These are phyloP conservation scores for Pholis gunnellus DNA, from an alignment of 2,113 vertebrate species.

Conservation along the genomic window DNA sequence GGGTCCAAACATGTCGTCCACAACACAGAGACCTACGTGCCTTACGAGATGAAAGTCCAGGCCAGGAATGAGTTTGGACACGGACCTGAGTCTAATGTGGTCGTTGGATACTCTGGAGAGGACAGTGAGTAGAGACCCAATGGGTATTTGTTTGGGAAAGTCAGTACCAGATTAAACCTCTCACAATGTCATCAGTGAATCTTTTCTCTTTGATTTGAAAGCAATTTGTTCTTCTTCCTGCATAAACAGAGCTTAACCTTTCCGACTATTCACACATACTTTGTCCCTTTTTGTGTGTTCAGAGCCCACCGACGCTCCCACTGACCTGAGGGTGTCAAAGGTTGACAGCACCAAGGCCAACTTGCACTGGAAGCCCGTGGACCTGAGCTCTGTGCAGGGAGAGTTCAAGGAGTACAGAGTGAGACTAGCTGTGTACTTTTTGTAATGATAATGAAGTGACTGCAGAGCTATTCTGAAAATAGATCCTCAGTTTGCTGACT, in stretches of 20 bases:
- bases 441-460: not conserved
- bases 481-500: not conserved
- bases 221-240: not conserved
- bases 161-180: not conserved
- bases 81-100: conserved; percentile 88
- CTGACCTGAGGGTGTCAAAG: conserved; percentile 88
- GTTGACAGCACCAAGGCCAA: conserved; percentile 88
- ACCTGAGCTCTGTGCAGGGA: conserved; percentile 89
- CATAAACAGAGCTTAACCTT: not conserved
- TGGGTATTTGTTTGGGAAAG: not conserved
- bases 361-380: conserved; percentile 91
- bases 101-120: conserved; percentile 94
- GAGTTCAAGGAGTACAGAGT: conserved; percentile 97
- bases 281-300: conserved; percentile 29
- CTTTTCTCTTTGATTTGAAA: not conserved
- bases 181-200: not conserved
- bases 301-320: conserved; percentile 92
- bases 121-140: conserved; percentile 87
- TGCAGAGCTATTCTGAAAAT: not conserved
- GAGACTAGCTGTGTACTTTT: conserved; percentile 69
- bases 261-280: not conserved
- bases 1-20: conserved; percentile 84
- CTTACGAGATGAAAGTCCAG: conserved; percentile 95
- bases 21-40: conserved; percentile 90
- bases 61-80: conserved; percentile 91